Evolutionary conservation across 2,113 vertebrate species (phyloP).

Genomic region (Fulica atra): DNA sequence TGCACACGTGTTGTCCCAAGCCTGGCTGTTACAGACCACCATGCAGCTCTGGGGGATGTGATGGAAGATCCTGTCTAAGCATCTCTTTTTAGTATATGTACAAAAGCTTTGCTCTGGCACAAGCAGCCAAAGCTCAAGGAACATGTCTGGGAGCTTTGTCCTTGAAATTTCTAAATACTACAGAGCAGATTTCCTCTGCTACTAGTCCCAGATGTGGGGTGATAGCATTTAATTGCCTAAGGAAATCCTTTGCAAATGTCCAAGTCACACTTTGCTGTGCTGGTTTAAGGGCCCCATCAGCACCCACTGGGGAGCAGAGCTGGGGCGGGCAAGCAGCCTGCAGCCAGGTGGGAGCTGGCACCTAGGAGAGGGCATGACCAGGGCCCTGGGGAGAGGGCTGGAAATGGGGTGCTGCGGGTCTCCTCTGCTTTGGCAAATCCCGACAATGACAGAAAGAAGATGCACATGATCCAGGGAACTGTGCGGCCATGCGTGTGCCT

Average conservation of each 20-base stretch:
- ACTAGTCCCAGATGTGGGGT: rapidly evolving
- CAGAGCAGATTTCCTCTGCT: not conserved
- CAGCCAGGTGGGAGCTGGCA: not conserved
- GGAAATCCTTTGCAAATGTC: not conserved
- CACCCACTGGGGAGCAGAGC: not conserved
- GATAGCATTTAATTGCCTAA: not conserved
- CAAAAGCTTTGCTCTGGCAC: not conserved
- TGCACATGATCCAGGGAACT: rapidly evolving
- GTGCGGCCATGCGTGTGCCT: rapidly evolving
- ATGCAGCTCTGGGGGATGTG: rapidly evolving
- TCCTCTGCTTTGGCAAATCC: not conserved
- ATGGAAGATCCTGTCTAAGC: not conserved
- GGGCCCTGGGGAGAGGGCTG: not conserved
- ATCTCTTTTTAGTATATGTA: rapidly evolving
- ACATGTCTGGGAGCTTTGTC: not conserved
- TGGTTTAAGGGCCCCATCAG: not conserved
- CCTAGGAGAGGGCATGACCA: rapidly evolving
- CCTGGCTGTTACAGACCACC: rapidly evolving
- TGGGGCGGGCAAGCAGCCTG: not conserved
- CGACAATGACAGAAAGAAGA: rapidly evolving
- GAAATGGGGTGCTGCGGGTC: not conserved
- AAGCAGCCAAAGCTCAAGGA: not conserved
- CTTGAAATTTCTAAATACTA: not conserved
- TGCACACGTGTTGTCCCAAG: not conserved
- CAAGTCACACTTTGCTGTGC: not conserved